These are phyloP conservation scores for Eupsilia transversa DNA, from an alignment of 2,888 invertebrate species.

Conservation along the genomic window DNA sequence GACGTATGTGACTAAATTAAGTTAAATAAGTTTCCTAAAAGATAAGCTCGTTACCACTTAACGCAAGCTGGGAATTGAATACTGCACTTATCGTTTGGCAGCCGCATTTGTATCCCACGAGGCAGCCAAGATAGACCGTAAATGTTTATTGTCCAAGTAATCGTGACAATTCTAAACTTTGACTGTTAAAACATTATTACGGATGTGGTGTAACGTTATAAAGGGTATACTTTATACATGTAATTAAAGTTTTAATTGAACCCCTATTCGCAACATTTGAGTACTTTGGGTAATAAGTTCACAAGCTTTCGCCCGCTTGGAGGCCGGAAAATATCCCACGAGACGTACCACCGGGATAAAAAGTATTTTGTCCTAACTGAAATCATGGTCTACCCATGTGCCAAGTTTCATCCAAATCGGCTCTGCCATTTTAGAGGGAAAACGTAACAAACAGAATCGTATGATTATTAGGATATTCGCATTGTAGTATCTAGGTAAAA, in stretches of 20 bases:
- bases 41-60: constrained; percentile 32
- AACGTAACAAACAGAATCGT: too few relatives aligned
- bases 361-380: too few relatives aligned
- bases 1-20: background rate
- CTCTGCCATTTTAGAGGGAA: too few relatives aligned
- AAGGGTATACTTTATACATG: background rate
- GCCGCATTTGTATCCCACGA: constrained; percentile 23
- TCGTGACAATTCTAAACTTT: constrained; percentile 33
- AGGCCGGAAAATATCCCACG: too few relatives aligned
- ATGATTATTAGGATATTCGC: too few relatives aligned
- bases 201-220: constrained; percentile 18
- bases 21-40: background rate
- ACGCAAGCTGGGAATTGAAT: constrained; percentile 39
- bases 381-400: too few relatives aligned
- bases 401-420: too few relatives aligned
- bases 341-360: too few relatives aligned
- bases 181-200: constrained; percentile 43
- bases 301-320: too few relatives aligned
- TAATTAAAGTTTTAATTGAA: constrained; percentile 44
- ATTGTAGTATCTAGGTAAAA: background rate
- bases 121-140: constrained; percentile 22
- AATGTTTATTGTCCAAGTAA: constrained; percentile 46
- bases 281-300: background rate
- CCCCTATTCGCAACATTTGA: constrained; percentile 1
- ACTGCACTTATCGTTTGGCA: constrained; percentile 48